Conservation (phyloP, 2,888 invertebrate genomes). For the Nephrocerus scutellatus region DNA sequence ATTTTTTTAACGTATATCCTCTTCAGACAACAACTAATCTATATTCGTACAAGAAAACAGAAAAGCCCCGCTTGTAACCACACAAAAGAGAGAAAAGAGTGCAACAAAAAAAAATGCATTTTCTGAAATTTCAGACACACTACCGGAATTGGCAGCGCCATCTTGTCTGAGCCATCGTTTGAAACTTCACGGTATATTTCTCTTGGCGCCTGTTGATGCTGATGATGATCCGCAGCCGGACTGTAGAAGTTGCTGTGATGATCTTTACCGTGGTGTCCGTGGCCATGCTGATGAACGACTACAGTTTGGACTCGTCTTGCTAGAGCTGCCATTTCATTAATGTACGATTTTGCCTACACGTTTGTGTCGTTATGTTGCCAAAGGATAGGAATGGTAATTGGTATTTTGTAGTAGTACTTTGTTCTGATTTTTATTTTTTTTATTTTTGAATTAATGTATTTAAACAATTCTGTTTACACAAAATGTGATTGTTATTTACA, state of each 20-base stretch:
- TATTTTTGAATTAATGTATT: constrained; percentile 10
- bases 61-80: no score
- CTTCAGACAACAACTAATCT: no score
- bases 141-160: constrained; percentile 51
- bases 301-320: constrained; percentile 43
- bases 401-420: constrained; percentile 12
- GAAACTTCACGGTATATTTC: constrained; percentile 49
- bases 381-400: constrained; percentile 6
- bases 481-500: no score
- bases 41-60: no score
- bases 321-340: constrained; percentile 44
- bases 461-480: constrained; percentile 17
- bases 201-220: constrained; percentile 31
- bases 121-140: no score
- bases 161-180: no score
- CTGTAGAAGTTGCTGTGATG: constrained; percentile 32
- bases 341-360: constrained; percentile 39
- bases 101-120: no score
- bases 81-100: no score
- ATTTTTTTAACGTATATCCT: no score
- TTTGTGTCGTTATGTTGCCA: constrained; percentile 2
- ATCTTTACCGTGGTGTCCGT: constrained; percentile 24
- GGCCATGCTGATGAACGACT: constrained; percentile 37
- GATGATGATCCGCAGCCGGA: constrained; percentile 32
- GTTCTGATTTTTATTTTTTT: constrained; percentile 8